Evolutionary conservation across 2,113 vertebrate species (phyloP), one percentile per base, ranked within the genome.

Genomic region (Electrona antarctica): DNA sequence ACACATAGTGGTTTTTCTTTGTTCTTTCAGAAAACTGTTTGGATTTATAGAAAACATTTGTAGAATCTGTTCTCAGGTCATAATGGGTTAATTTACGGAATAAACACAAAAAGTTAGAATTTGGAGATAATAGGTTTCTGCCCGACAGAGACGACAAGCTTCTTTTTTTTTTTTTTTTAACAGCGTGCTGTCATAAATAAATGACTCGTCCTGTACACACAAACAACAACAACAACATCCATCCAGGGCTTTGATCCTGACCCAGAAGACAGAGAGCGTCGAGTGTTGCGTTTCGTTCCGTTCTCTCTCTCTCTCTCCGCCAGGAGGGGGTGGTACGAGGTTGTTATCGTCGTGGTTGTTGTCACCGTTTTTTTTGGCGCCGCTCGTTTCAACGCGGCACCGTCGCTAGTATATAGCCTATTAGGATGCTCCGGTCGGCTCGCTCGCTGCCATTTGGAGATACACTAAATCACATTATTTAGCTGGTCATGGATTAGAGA

Each of bases 391-490:
- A 21, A 21, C 21, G 21, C 14, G 3, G 6, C 55, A 6, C 67
- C 46, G 73, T 81, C 76, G 64, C 69, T 66, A 69, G n/a, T 4
- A 41, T 1, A 90, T 92, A 80, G 94, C 90, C 95, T 95, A 94
- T 91, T 94, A 93, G 93, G 63, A 84, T 89, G 89, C 82, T 90
- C 86, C 68, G 33, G 33, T 41, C 33, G 1, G 33, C 33, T 6
- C 5, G 85, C 87, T 92, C 1, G 21, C 21, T 21, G 92, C 90
- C 89, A 91, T 92, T 90, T 90, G 89, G 90, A 93, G 92, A 93
- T 92, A 85, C 86, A 90, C 85, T 82, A 93, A 93, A 94, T 94
- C 92, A 89, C 90, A 89, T 93, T 93, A 92, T 89, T 90, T 83
- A 70, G 71, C 86, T 77, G 73, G 95, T 92, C 91, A 92, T 93